Evolutionary conservation across 2,113 vertebrate species (phyloP).

Genomic region (Rhynchomys soricoides): DNA sequence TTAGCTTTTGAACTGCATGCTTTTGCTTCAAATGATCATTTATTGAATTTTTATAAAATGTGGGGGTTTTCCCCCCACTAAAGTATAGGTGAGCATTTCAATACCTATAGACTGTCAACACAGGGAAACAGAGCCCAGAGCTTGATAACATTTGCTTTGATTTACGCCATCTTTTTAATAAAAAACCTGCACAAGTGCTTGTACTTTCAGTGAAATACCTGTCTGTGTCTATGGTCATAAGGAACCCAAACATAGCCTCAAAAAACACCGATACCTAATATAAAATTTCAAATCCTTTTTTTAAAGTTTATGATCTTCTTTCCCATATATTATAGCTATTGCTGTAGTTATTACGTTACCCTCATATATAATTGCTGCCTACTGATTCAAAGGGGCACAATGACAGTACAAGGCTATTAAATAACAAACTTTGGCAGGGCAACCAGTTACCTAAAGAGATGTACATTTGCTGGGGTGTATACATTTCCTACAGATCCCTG

Average conservation of each 20-base stretch:
- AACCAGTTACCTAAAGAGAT: slow-evolving; percentile 45
- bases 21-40: slow-evolving; percentile 85
- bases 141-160: slow-evolving; percentile 67
- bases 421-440: neutral
- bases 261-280: slow-evolving; percentile 53
- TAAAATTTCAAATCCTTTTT: slow-evolving; percentile 47
- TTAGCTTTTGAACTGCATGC: slow-evolving; percentile 85
- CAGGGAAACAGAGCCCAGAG: slow-evolving; percentile 47
- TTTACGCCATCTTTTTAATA: slow-evolving; percentile 70
- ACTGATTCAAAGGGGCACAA: slow-evolving; percentile 38
- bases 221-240: slow-evolving; percentile 35
- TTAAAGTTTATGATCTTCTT: slow-evolving; percentile 32
- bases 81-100: slow-evolving; percentile 77
- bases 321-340: neutral
- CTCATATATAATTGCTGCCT: neutral
- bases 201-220: slow-evolving; percentile 75
- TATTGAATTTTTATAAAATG: slow-evolving; percentile 79
- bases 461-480: slow-evolving; percentile 27
- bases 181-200: slow-evolving; percentile 49
- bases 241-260: slow-evolving; percentile 58
- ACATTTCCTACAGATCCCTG: slow-evolving; percentile 17
- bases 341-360: slow-evolving; percentile 48
- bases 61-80: slow-evolving; percentile 9
- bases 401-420: slow-evolving; percentile 46
- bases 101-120: slow-evolving; percentile 34